A percentile compares a stretch with the other conserved stretches of the same genome.
phyloP scores from a whole-genome alignment of 2,113 vertebrate species.

The Ophthalmolycus amberensis region DNA sequence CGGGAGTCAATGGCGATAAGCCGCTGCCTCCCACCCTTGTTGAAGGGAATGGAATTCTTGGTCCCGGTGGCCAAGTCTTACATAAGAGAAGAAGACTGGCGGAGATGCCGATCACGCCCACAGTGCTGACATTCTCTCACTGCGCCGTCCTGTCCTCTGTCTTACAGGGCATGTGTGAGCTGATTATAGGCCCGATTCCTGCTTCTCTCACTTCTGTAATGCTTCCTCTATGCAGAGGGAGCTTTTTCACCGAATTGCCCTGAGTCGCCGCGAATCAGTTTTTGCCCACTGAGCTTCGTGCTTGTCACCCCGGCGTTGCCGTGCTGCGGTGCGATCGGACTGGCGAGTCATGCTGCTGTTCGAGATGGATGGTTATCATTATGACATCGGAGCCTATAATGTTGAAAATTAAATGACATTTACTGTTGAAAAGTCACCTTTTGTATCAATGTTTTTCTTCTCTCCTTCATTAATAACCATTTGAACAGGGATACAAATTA shows the following conservation, averaged over 20 bases:
- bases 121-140: constrained; percentile 38
- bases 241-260: constrained; percentile 13
- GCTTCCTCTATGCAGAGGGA: constrained; percentile 4
- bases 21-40: constrained; percentile 10
- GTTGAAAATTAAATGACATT: background rate
- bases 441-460: background rate
- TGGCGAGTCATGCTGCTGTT: background rate
- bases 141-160: constrained; percentile 40
- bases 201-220: constrained; percentile 9
- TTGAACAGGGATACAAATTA: background rate
- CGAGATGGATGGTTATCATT: background rate
- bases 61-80: constrained; percentile 53
- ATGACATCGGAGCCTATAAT: background rate
- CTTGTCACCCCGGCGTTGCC: constrained; percentile 5
- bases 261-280: constrained; percentile 35
- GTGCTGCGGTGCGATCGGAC: background rate
- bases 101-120: constrained; percentile 54
- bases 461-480: background rate
- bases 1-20: constrained; percentile 38
- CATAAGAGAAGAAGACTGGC: constrained; percentile 49
- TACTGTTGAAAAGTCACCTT: background rate
- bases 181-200: constrained; percentile 31
- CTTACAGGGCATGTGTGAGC: constrained; percentile 37
- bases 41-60: constrained; percentile 26
- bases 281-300: background rate